Evolutionary conservation across 2,797 vertebrate genomes (phyloP).

Genomic region (Spea hammondii): DNA sequence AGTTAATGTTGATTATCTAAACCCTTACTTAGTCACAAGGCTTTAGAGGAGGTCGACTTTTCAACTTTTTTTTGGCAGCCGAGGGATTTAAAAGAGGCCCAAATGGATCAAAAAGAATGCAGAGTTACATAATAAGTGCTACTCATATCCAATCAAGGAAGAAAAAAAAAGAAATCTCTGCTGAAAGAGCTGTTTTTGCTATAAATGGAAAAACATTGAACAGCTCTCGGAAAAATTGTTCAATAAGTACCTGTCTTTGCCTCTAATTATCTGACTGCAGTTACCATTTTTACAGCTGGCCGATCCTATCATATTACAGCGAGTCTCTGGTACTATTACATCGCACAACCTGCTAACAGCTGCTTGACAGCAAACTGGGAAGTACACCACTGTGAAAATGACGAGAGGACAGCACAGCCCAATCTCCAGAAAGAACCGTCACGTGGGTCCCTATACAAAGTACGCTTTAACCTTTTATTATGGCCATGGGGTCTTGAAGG

Average conservation of each 20-base stretch:
- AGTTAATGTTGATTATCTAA: slow-evolving; percentile 49
- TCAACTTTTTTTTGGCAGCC: slow-evolving; percentile 30
- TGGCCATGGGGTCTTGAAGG: background rate
- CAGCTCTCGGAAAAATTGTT: slow-evolving; percentile 57
- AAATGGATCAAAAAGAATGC: slow-evolving; percentile 34
- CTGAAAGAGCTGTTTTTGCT: slow-evolving; percentile 74
- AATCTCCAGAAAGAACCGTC: background rate
- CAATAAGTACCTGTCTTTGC: slow-evolving; percentile 56
- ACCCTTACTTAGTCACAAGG: slow-evolving; percentile 41
- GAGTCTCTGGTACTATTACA: slow-evolving; percentile 60
- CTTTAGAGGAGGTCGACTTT: slow-evolving; percentile 30
- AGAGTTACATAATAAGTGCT: slow-evolving; percentile 39
- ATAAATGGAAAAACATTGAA: slow-evolving; percentile 68
- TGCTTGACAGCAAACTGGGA: slow-evolving; percentile 45
- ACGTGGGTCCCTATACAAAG: background rate
- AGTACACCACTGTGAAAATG: slow-evolving; percentile 26
- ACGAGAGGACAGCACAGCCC: background rate
- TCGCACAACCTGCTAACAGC: slow-evolving; percentile 52
- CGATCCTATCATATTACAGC: slow-evolving; percentile 65
- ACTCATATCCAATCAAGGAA: slow-evolving; percentile 41
- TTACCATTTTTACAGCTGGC: slow-evolving; percentile 71
- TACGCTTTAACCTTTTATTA: background rate
- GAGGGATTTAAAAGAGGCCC: slow-evolving; percentile 39
- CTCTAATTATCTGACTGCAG: slow-evolving; percentile 60
- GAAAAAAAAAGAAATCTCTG: slow-evolving; percentile 77